Evolutionary conservation across 2,888 invertebrate species (phyloP).

Genomic region (Ichneumoninae sp.): DNA sequence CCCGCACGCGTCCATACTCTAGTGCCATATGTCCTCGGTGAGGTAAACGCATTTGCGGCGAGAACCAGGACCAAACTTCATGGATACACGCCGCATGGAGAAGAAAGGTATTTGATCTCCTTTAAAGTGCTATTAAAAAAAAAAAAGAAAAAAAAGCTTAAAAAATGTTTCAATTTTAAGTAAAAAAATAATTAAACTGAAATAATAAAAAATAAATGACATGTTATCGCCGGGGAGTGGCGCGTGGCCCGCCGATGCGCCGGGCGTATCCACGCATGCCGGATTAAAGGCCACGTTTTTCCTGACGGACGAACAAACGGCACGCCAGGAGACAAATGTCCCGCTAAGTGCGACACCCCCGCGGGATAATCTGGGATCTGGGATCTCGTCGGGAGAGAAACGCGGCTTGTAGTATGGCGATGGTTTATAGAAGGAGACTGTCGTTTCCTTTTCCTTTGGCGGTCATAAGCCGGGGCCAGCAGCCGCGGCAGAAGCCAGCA

Average conservation of each 20-base stretch:
- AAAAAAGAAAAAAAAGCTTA: not conserved
- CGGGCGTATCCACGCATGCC: conserved; percentile 21
- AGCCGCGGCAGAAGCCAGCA: not conserved
- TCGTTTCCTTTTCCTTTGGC: conserved; percentile 59
- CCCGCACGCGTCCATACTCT: conserved; percentile 57
- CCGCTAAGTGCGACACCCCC: conserved; percentile 78
- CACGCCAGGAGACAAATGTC: conserved; percentile 76
- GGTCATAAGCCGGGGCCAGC: conserved; percentile 47
- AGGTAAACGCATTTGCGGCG: conserved; percentile 34
- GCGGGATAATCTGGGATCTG: conserved; percentile 76
- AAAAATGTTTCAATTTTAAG: conserved; percentile 1
- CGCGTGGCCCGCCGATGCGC: conserved; percentile 1
- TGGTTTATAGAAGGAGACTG: conserved; percentile 36
- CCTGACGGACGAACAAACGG: conserved; percentile 52
- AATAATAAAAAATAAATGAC: not conserved
- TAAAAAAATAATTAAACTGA: not conserved
- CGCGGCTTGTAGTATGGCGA: conserved; percentile 21
- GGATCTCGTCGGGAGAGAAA: conserved; percentile 74
- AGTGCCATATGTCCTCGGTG: conserved; percentile 32
- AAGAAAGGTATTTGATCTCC: conserved; percentile 60
- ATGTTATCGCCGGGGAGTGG: conserved; percentile 20
- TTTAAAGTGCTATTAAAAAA: not conserved
- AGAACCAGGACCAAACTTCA: conserved; percentile 41
- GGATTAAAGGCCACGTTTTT: conserved; percentile 15
- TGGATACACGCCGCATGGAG: conserved; percentile 62